These are phyloP conservation scores for Hyalella azteca DNA, from an alignment of 2,888 invertebrate species.

Conservation along the genomic window DNA sequence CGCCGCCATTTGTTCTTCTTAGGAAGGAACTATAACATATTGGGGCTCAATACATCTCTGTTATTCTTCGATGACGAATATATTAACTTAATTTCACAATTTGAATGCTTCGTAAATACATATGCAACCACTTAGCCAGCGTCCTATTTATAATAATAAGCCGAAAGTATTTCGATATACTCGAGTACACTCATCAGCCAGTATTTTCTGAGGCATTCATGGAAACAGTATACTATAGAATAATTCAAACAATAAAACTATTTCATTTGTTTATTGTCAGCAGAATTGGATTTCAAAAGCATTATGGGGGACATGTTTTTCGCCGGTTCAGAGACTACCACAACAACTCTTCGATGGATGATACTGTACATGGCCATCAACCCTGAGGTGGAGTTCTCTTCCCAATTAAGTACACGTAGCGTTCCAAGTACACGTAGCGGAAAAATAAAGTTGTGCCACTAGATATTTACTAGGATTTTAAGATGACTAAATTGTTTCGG, in stretches of 20 bases:
- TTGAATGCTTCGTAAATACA: no score
- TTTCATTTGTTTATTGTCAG: not conserved
- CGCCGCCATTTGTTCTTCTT: no score
- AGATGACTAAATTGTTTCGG: not conserved
- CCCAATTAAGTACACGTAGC: not conserved
- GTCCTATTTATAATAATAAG: no score
- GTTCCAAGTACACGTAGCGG: not conserved
- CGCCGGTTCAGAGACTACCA: not conserved
- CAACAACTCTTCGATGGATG: not conserved
- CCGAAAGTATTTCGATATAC: no score
- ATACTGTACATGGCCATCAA: constrained; percentile 12
- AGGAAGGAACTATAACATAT: no score
- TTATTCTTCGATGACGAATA: no score
- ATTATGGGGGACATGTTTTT: not conserved
- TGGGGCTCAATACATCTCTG: no score
- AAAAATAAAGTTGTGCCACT: not conserved
- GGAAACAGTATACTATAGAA: no score
- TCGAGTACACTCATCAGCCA: no score
- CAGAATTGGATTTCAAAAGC: not conserved
- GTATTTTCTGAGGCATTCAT: no score
- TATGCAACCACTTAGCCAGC: no score
- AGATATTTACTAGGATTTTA: not conserved
- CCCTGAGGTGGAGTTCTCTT: not conserved
- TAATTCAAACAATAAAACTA: not conserved
- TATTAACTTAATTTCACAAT: no score